phyloP scores from a whole-genome alignment of 2,888 invertebrate species.

The Entomobrya proxima region DNA sequence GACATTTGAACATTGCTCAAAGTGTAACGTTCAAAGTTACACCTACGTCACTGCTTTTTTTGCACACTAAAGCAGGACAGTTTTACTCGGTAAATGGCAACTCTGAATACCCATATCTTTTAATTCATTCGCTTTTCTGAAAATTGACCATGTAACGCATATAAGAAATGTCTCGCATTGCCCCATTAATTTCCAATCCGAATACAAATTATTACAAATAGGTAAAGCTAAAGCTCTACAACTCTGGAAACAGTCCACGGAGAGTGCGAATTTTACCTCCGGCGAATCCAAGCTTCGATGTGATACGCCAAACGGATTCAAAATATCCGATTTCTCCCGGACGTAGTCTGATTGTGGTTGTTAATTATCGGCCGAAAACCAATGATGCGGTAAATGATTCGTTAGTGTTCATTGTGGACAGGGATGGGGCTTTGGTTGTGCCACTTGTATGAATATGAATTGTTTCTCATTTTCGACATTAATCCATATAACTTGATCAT shows the following conservation, averaged over 20 bases:
- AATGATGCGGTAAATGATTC: conserved; percentile 61
- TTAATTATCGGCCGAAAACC: conserved; percentile 51
- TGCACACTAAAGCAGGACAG: conserved; percentile 51
- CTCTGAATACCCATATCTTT: neutral
- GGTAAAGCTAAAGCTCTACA: conserved; percentile 48
- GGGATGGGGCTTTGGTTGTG: conserved; percentile 69
- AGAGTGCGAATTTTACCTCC: conserved; percentile 67
- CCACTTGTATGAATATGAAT: too few species aligned
- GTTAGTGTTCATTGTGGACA: conserved; percentile 60
- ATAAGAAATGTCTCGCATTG: too few species aligned
- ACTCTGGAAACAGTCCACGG: conserved; percentile 62
- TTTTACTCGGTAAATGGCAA: conserved; percentile 46
- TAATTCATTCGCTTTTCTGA: too few species aligned
- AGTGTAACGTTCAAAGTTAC: neutral
- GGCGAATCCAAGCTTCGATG: conserved; percentile 48
- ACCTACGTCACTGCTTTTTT: conserved; percentile 60
- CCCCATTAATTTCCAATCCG: too few species aligned
- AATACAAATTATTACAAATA: neutral
- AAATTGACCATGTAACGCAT: too few species aligned
- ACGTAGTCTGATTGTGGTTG: conserved; percentile 21
- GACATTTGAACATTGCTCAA: conserved; percentile 43
- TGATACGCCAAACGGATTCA: conserved; percentile 45
- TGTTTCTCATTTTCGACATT: too few species aligned
- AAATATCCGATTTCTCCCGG: conserved; percentile 64
- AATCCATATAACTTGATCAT: too few species aligned